Percentiles rank a stretch among this genome's conserved stretches.
Conservation (phyloP, 2,113 vertebrate species). For the Gallinago paraguaiae region DNA sequence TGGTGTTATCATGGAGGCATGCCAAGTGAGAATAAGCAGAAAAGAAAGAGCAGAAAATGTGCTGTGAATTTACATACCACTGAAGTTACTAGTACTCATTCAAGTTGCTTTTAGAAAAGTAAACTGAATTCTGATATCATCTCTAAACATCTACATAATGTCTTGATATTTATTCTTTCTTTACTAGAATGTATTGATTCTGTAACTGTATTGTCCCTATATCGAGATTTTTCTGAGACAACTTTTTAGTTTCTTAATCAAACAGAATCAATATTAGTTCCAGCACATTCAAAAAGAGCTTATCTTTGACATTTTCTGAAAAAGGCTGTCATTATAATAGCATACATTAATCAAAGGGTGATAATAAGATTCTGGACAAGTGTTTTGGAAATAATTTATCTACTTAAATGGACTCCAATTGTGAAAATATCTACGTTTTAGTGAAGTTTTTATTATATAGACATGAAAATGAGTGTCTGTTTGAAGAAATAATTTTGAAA, state of each 20-base stretch:
- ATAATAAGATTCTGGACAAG: neutral
- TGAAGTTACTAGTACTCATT: neutral
- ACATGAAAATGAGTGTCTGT: neutral
- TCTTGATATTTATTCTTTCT: neutral
- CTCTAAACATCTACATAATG: neutral
- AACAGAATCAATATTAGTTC: neutral
- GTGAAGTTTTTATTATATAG: accelerated
- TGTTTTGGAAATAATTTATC: neutral
- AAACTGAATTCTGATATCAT: neutral
- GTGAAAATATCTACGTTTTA: neutral
- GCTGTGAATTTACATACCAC: neutral
- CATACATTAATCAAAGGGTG: neutral
- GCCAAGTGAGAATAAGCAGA: neutral
- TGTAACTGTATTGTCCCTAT: neutral
- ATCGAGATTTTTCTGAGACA: neutral
- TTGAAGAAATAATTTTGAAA: neutral
- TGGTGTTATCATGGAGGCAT: neutral
- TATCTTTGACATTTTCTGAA: neutral
- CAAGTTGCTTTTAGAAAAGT: neutral
- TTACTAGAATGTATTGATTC: neutral
- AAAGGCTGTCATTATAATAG: neutral
- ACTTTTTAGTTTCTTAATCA: neutral
- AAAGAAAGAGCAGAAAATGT: neutral
- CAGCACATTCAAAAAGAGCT: neutral
- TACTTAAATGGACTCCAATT: neutral